Percentiles rank a stretch among this genome's conserved stretches.
phyloP scores from a whole-genome alignment of 92 coral and sea anemone genomes.

The Meandrina meandrites region DNA sequence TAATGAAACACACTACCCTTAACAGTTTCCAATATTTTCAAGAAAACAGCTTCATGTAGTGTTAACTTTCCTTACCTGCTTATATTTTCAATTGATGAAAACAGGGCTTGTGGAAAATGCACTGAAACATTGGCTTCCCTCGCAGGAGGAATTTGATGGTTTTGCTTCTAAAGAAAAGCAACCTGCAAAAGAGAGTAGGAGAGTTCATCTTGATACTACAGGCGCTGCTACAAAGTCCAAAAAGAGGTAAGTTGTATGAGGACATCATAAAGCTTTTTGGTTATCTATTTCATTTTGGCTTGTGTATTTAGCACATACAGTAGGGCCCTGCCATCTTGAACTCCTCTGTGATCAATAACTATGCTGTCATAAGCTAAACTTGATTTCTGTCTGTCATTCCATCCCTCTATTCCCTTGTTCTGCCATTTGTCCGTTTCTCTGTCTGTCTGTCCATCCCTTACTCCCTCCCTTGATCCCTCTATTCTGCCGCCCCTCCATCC shows the following conservation, averaged over 20 bases:
- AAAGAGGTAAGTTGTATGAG: not conserved
- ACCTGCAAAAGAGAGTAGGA: not conserved
- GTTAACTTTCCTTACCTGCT: not conserved
- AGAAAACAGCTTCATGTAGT: not conserved
- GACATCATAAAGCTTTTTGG: not conserved
- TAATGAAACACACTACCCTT: too few species aligned
- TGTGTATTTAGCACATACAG: too few species aligned
- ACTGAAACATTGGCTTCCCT: constrained; percentile 10
- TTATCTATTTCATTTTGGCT: not conserved
- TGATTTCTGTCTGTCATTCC: too few species aligned
- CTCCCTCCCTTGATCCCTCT: too few species aligned
- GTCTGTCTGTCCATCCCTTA: too few species aligned
- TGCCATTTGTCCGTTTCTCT: too few species aligned
- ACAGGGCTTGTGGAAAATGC: constrained; percentile 12
- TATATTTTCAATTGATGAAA: not conserved
- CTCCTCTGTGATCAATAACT: too few species aligned
- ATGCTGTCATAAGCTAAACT: too few species aligned
- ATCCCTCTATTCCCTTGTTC: too few species aligned
- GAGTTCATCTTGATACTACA: not conserved
- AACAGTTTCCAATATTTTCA: too few species aligned
- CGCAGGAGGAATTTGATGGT: not conserved
- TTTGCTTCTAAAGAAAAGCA: not conserved
- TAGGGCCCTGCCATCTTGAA: too few species aligned
- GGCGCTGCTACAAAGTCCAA: not conserved
- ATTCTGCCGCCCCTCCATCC: too few species aligned